Conservation (phyloP, 2,888 invertebrate species). For the Macropis europaea region DNA sequence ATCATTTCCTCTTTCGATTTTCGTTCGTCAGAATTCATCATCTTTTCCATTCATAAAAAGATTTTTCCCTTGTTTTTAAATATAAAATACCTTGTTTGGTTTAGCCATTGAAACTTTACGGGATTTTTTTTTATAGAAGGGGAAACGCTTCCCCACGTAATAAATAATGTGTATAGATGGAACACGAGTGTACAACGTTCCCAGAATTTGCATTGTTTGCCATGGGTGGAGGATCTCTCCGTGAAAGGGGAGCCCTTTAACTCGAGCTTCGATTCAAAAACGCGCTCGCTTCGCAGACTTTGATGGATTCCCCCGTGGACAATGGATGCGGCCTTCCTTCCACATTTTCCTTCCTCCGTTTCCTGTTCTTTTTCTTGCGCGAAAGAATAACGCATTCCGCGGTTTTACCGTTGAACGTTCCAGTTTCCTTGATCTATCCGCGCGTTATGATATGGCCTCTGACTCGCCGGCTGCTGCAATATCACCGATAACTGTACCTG, state of each 20-base stretch:
- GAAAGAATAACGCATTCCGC: conserved; percentile 33
- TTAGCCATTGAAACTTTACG: too few relatives aligned
- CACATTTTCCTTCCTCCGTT: background rate
- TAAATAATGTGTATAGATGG: conserved; percentile 12
- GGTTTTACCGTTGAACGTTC: conserved; percentile 58
- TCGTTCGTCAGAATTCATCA: too few relatives aligned
- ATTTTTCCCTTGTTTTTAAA: too few relatives aligned
- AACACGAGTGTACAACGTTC: background rate
- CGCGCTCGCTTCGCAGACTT: conserved; percentile 19
- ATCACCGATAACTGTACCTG: conserved; percentile 48
- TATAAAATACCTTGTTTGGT: too few relatives aligned
- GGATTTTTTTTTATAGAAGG: too few relatives aligned
- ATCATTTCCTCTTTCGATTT: too few relatives aligned
- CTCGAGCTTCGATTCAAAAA: conserved; percentile 24
- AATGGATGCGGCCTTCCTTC: conserved; percentile 1
- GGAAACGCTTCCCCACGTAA: background rate
- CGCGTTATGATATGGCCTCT: conserved; percentile 38
- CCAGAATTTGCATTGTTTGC: conserved; percentile 26
- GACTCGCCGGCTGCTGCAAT: conserved; percentile 15
- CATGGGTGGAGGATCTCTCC: background rate
- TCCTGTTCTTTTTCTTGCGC: conserved; percentile 5
- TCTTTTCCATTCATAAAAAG: too few relatives aligned
- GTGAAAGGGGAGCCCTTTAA: conserved; percentile 1
- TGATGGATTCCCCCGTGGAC: conserved; percentile 24
- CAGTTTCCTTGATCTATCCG: conserved; percentile 49